A percentile compares a stretch with the other conserved stretches of the same genome.
Evolutionary conservation across 30 jellyfish, hydroid and myxozoan species (phyloP).

Genomic region (Mastigias papua): DNA sequence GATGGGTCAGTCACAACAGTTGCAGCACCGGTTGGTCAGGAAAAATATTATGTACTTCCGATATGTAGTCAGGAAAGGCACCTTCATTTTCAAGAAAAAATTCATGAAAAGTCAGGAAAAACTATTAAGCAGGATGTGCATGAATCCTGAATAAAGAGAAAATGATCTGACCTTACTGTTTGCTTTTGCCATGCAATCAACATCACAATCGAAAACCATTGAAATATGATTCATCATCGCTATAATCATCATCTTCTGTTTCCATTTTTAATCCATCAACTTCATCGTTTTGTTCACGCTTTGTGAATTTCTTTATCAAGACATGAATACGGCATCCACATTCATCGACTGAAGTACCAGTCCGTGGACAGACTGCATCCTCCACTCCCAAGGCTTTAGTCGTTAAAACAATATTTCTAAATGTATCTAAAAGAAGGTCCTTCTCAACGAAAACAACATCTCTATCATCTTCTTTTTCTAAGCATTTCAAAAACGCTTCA

Average conservation of each 20-base stretch:
- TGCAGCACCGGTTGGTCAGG: too few relatives aligned
- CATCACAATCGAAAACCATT: conserved; percentile 60
- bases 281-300: conserved; percentile 22
- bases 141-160: not conserved
- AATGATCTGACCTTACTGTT: not conserved
- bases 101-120: not conserved
- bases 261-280: conserved; percentile 65
- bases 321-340: conserved; percentile 54
- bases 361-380: conserved; percentile 61
- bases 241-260: conserved; percentile 35
- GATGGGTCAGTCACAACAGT: too few relatives aligned
- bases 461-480: conserved; percentile 45
- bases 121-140: not conserved
- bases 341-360: conserved; percentile 12
- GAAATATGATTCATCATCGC: conserved; percentile 77
- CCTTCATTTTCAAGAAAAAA: not conserved
- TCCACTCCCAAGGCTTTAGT: conserved; percentile 20
- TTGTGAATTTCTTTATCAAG: conserved; percentile 33
- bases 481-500: conserved; percentile 34
- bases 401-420: conserved; percentile 30
- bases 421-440: conserved; percentile 30
- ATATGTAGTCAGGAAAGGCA: too few relatives aligned
- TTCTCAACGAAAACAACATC: conserved; percentile 59
- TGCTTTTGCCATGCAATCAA: not conserved
- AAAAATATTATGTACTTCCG: too few relatives aligned